phyloP scores from a whole-genome alignment of 2,797 vertebrate genomes.

The Ctenopoma multispine region DNA sequence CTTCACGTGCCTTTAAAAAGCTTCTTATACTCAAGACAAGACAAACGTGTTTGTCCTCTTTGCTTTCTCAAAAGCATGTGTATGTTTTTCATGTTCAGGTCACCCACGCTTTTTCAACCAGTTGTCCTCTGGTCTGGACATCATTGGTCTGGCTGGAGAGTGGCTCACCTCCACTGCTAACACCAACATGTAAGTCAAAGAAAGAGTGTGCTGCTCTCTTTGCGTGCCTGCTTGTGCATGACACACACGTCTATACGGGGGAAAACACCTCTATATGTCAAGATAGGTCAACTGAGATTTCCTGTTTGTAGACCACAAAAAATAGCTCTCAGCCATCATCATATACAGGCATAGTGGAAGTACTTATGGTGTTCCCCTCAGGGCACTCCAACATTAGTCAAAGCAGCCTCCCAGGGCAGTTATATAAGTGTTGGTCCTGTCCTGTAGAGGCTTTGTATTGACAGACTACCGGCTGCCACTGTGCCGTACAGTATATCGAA shows the following conservation, averaged over 20 bases:
- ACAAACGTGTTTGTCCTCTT: not conserved
- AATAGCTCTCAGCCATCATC: slow-evolving; percentile 45
- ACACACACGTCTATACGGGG: not conserved
- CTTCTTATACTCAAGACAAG: not conserved
- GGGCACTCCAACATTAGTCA: slow-evolving; percentile 19
- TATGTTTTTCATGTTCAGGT: slow-evolving; percentile 79
- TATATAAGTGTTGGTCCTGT: slow-evolving; percentile 77
- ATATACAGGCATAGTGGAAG: slow-evolving; percentile 20
- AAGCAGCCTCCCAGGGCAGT: slow-evolving; percentile 48
- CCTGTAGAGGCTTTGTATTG: slow-evolving; percentile 58
- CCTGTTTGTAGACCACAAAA: slow-evolving; percentile 54
- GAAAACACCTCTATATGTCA: slow-evolving; percentile 43
- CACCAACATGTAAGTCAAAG: slow-evolving; percentile 93
- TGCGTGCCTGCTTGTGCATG: slow-evolving; percentile 9
- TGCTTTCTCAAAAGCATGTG: not conserved
- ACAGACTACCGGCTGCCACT: slow-evolving; percentile 55
- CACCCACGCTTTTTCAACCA: slow-evolving; percentile 99
- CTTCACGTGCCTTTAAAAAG: slow-evolving; percentile 7
- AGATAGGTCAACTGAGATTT: slow-evolving; percentile 36
- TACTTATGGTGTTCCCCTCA: slow-evolving; percentile 39
- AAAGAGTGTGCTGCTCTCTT: not conserved
- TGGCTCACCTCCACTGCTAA: slow-evolving; percentile 99
- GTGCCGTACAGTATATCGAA: slow-evolving; percentile 60
- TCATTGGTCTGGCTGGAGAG: slow-evolving; percentile 96
- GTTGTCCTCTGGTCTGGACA: slow-evolving; percentile 94